Evolutionary conservation across 2,888 invertebrate genomes (phyloP).

Genomic region (Drosophila kuntzei): DNA sequence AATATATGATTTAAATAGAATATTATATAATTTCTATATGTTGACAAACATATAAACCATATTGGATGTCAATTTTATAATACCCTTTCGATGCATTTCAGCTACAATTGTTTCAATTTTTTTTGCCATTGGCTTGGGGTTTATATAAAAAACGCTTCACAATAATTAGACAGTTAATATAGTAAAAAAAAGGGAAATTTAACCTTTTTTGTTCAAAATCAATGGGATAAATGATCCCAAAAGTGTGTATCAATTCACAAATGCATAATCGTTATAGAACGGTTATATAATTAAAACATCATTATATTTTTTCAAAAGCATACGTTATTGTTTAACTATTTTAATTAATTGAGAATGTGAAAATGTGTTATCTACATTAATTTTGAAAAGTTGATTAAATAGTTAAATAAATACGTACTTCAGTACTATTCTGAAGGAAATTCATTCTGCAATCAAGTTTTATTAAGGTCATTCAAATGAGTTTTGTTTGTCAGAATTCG

Average conservation of each 20-base stretch:
- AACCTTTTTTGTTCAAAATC: slow-evolving; percentile 3
- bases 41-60: not conserved
- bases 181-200: not conserved
- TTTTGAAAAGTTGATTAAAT: not conserved
- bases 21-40: not conserved
- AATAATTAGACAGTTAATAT: slow-evolving; percentile 25
- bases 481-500: no score
- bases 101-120: not conserved
- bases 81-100: not conserved
- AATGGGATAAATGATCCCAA: not conserved
- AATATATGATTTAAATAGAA: not conserved
- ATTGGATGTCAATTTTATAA: not conserved
- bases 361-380: not conserved
- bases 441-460: no score
- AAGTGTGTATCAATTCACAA: slow-evolving; percentile 1
- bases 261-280: slow-evolving; percentile 1
- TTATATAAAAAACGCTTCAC: not conserved
- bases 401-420: no score
- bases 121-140: not conserved
- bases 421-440: no score
- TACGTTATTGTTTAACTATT: not conserved
- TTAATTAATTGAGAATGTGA: not conserved
- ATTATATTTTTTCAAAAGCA: not conserved
- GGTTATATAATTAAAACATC: slow-evolving; percentile 8
- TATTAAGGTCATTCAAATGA: no score